Conservation (phyloP, 2,888 invertebrate species). For the Oegoconia quadripuncta region DNA sequence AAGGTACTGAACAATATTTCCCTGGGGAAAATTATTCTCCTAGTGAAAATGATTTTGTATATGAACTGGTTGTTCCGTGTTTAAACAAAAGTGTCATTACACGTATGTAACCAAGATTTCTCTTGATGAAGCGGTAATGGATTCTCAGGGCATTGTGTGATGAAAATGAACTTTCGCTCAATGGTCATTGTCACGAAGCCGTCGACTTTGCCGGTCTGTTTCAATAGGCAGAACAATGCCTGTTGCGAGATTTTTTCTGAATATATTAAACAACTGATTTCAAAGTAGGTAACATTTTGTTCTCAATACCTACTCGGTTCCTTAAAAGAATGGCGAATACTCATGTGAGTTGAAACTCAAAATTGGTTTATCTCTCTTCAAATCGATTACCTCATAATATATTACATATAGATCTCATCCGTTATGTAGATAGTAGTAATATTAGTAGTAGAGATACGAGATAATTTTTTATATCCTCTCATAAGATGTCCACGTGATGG, state of each 20-base stretch:
- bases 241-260: conserved; percentile 33
- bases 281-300: conserved; percentile 31
- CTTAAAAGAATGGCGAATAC: no score
- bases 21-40: no score
- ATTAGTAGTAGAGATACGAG: no score
- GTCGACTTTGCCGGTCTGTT: conserved; percentile 1
- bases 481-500: no score
- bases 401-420: no score
- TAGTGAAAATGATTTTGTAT: no score
- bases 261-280: conserved; percentile 34
- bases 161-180: conserved; percentile 52
- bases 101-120: conserved; percentile 38
- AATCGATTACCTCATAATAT: no score
- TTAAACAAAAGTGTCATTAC: conserved; percentile 6
- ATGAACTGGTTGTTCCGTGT: conserved; percentile 1
- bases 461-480: no score
- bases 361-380: not conserved
- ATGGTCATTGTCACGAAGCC: conserved; percentile 36
- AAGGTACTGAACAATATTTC: no score
- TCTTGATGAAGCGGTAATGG: conserved; percentile 42
- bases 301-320: no score
- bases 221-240: conserved; percentile 16
- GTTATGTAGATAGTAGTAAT: no score
- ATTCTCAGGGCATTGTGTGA: conserved; percentile 50
- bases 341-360: not conserved